Conservation (phyloP, 2,113 vertebrate species). For the Caretta caretta region DNA sequence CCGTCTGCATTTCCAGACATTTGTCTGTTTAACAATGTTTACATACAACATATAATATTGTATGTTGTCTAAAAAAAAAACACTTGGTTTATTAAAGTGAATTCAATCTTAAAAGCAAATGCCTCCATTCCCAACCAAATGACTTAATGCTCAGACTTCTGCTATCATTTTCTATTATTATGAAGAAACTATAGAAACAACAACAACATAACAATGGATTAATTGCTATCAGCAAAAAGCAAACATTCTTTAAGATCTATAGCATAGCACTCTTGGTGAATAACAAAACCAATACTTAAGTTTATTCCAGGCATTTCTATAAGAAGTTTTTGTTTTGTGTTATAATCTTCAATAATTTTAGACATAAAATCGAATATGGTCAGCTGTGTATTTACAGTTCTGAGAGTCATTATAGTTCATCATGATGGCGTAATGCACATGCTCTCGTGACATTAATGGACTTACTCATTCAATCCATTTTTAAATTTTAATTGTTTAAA, state of each 20-base stretch:
- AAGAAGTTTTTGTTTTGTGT: background rate
- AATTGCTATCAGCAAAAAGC: background rate
- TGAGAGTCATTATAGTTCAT: background rate
- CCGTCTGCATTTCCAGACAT: background rate
- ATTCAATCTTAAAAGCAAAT: background rate
- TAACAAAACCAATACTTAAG: background rate
- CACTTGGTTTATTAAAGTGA: background rate
- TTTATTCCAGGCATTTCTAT: conserved; percentile 1
- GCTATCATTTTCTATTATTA: background rate
- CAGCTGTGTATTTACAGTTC: background rate
- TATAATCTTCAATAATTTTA: background rate
- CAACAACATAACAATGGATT: background rate
- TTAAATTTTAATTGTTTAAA: background rate
- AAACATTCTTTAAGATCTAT: conserved; percentile 15
- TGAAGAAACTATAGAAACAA: background rate
- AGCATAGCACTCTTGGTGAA: background rate
- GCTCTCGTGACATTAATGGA: background rate
- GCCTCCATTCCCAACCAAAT: background rate
- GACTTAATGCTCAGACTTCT: background rate
- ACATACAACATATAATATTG: background rate
- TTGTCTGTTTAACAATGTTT: background rate
- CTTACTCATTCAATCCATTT: background rate
- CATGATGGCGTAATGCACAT: background rate
- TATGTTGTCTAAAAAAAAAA: background rate
- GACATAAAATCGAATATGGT: background rate